phyloP scores from a whole-genome alignment of 2,797 vertebrate genomes.

The Hafferia zeledoni region DNA sequence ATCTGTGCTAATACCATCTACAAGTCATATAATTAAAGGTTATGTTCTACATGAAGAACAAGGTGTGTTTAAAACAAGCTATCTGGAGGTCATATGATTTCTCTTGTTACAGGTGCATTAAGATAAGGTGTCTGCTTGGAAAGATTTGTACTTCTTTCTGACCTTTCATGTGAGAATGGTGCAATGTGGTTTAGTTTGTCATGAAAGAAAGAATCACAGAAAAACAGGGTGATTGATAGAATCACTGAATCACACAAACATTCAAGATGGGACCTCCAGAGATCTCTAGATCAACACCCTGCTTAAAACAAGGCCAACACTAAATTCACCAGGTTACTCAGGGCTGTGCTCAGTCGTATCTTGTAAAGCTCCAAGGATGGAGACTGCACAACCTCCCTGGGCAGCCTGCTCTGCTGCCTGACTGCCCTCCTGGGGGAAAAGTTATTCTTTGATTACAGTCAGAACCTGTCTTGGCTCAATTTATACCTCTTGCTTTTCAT shows the following conservation, averaged over 20 bases:
- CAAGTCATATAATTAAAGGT: background rate
- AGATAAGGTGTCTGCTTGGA: background rate
- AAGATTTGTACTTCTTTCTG: background rate
- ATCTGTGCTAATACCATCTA: background rate
- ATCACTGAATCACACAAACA: background rate
- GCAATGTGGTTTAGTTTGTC: background rate
- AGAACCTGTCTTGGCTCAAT: background rate
- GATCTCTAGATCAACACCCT: background rate
- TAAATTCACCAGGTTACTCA: background rate
- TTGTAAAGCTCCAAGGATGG: background rate
- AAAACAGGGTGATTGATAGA: background rate
- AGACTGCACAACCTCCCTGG: background rate
- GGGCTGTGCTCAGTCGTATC: background rate
- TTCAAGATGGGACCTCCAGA: background rate
- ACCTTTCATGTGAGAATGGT: background rate
- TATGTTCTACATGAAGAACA: background rate
- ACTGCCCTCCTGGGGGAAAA: background rate
- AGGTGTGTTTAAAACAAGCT: background rate
- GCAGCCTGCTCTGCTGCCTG: background rate
- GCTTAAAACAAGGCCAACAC: background rate
- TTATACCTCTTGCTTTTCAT: background rate
- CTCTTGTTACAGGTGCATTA: background rate
- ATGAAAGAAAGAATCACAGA: background rate
- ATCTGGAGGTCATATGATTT: background rate
- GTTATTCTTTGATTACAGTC: background rate